Evolutionary conservation across 2,888 invertebrate species (phyloP).

Genomic region (Macropis europaea): DNA sequence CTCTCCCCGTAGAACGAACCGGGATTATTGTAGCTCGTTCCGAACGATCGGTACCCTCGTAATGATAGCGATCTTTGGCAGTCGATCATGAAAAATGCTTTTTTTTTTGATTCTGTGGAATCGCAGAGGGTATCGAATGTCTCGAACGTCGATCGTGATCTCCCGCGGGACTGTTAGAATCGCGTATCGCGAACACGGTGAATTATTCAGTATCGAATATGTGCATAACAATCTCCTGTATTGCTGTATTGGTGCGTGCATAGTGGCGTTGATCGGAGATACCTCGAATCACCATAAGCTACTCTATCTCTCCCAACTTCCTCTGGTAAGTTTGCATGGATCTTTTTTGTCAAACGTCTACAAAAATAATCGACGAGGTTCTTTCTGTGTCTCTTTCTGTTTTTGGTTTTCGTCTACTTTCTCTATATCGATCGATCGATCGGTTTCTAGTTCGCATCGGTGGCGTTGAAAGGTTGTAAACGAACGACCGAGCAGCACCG

Average conservation of each 20-base stretch:
- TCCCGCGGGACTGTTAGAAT: conserved; percentile 1
- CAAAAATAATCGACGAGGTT: not conserved
- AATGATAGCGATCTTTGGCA: too few species aligned
- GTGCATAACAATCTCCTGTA: conserved; percentile 67
- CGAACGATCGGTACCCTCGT: conserved; percentile 7
- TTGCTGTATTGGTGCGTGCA: conserved; percentile 73
- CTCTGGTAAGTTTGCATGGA: conserved; percentile 81
- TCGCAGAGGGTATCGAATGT: conserved; percentile 28
- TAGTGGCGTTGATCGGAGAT: conserved; percentile 82
- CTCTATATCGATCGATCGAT: conserved; percentile 19
- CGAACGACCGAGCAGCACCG: conserved; percentile 39
- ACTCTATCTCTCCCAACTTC: conserved; percentile 82
- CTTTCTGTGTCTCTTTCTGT: not conserved
- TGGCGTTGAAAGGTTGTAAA: conserved; percentile 37
- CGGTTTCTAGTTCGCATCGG: conserved; percentile 28
- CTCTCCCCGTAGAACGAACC: conserved; percentile 16
- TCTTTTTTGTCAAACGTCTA: conserved; percentile 20
- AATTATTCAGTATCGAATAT: conserved; percentile 35
- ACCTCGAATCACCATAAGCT: conserved; percentile 83
- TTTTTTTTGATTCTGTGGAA: too few species aligned
- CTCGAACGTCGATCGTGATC: not conserved
- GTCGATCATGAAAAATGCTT: too few species aligned
- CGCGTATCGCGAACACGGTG: conserved; percentile 31
- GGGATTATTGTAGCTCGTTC: not conserved
- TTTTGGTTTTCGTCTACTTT: not conserved